Evolutionary conservation across 2,888 invertebrate genomes (phyloP).

Genomic region (Folsomia candida): DNA sequence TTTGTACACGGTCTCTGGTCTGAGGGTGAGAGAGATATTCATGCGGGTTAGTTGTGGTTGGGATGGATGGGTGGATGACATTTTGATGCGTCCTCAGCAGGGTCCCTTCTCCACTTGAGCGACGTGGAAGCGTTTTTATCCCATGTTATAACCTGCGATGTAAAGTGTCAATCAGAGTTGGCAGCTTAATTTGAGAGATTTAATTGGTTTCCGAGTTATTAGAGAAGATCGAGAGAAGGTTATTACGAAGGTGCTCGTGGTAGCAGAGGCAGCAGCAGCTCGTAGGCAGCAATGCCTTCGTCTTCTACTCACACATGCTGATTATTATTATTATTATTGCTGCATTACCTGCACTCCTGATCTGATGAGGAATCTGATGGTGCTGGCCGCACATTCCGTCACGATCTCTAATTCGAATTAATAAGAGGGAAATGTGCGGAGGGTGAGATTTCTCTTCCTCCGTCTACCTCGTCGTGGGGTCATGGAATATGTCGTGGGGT

Average conservation of each 20-base stretch:
- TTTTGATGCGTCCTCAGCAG: neutral
- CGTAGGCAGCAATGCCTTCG: neutral
- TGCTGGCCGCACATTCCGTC: neutral
- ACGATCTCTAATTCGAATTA: too few relatives aligned
- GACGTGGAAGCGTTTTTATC: neutral
- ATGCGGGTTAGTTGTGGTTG: too few relatives aligned
- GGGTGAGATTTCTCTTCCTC: too few relatives aligned
- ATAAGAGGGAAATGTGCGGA: too few relatives aligned
- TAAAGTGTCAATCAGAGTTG: conserved; percentile 47
- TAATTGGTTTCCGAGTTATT: conserved; percentile 21
- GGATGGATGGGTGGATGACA: neutral
- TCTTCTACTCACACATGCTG: neutral
- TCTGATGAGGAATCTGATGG: too few relatives aligned
- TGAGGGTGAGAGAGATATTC: too few relatives aligned
- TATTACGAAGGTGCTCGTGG: neutral
- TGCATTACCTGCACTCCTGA: too few relatives aligned
- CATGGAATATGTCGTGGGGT: too few relatives aligned
- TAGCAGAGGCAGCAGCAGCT: neutral
- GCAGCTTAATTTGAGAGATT: conserved; percentile 39
- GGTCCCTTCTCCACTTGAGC: neutral
- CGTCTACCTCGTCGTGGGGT: too few relatives aligned
- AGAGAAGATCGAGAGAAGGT: too few relatives aligned
- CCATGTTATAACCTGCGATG: conserved; percentile 29
- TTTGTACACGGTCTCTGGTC: too few relatives aligned
- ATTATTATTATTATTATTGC: too few relatives aligned